A percentile compares a stretch with the other conserved stretches of the same genome.
phyloP scores from a whole-genome alignment of 1,140 invertebrate genomes.

The Rhopalosiphum maidis region DNA sequence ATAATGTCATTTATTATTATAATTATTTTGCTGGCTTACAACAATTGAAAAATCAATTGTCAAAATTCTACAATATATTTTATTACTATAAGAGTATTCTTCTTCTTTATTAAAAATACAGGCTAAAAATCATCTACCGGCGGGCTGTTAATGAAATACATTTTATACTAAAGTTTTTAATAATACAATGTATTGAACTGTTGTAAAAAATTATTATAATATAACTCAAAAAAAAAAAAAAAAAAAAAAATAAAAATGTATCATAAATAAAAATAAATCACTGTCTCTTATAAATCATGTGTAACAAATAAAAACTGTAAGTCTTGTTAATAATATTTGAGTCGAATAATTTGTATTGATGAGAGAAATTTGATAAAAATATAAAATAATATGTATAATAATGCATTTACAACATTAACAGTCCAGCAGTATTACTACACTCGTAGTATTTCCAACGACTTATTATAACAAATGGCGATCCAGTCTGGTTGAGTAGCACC shows the following conservation, averaged over 20 bases:
- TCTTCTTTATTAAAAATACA: constrained; percentile 30
- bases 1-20: neutral
- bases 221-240: neutral
- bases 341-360: neutral
- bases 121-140: neutral
- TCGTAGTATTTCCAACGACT: constrained; percentile 94
- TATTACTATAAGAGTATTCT: constrained; percentile 35
- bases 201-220: constrained; percentile 28
- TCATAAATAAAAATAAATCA: constrained; percentile 38
- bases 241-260: constrained; percentile 10
- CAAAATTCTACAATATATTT: constrained; percentile 9
- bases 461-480: constrained; percentile 99
- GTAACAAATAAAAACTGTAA: constrained; percentile 13
- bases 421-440: constrained; percentile 71
- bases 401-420: neutral
- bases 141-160: neutral
- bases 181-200: neutral
- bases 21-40: neutral
- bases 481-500: constrained; percentile 99
- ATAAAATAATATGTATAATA: constrained; percentile 9
- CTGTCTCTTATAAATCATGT: constrained; percentile 20
- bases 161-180: neutral
- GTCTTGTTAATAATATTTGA: neutral
- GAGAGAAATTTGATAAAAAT: neutral
- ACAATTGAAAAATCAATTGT: neutral